Evolutionary conservation across 2,113 vertebrate genomes (phyloP).

Genomic region (Thamnaconus septentrionalis): DNA sequence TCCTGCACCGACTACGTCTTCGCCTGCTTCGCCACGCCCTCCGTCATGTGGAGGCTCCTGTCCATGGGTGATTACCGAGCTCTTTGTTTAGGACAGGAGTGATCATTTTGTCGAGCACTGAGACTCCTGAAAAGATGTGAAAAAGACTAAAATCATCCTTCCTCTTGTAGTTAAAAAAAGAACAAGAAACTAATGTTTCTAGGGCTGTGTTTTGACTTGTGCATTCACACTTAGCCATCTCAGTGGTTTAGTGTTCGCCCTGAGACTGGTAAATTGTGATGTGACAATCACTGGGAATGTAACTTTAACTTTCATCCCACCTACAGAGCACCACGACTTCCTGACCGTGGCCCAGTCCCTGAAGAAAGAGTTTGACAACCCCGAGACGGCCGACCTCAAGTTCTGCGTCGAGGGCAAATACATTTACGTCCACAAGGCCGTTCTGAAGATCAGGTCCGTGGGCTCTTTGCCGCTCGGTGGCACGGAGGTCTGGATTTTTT

Average conservation of each 20-base stretch:
- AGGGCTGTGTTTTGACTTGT: too few species aligned
- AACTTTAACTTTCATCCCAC: conserved; percentile 3
- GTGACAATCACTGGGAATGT: too few species aligned
- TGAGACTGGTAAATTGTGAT: too few species aligned
- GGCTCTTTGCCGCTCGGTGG: neutral
- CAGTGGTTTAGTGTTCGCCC: too few species aligned
- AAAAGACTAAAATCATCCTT: too few species aligned
- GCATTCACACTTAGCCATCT: too few species aligned
- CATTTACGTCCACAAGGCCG: conserved; percentile 94
- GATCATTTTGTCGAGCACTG: too few species aligned
- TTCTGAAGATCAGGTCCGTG: conserved; percentile 94
- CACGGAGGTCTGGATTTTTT: too few species aligned
- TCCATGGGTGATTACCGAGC: conserved; percentile 75
- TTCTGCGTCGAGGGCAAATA: conserved; percentile 94
- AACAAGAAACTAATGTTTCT: too few species aligned
- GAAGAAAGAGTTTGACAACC: conserved; percentile 96
- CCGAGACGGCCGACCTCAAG: conserved; percentile 93
- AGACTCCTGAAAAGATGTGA: too few species aligned
- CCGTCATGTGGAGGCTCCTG: conserved; percentile 87
- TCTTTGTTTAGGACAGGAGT: neutral
- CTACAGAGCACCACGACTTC: conserved; percentile 90
- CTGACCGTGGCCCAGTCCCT: conserved; percentile 93
- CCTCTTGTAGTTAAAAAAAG: too few species aligned
- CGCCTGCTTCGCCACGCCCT: conserved; percentile 86
- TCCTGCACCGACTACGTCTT: conserved; percentile 87